Evolutionary conservation across 2,113 vertebrate species (phyloP).

Genomic region (Pelobates fuscus): DNA sequence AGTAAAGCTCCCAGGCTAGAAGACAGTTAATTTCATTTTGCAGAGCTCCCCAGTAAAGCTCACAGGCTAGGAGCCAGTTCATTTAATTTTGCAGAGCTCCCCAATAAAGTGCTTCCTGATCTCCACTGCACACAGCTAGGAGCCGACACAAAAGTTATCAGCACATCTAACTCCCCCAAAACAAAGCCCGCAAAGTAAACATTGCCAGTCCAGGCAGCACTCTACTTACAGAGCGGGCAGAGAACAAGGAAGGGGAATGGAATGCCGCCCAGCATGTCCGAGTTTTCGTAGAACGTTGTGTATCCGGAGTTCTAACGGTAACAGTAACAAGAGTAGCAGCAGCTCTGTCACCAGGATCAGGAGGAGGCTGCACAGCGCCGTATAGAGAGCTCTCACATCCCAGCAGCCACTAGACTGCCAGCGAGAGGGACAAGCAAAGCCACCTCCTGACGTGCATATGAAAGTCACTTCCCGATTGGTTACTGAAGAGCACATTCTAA

Average conservation of each 20-base stretch:
- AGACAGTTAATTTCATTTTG: too few relatives aligned
- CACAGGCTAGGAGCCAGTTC: too few relatives aligned
- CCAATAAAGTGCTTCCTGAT: too few relatives aligned
- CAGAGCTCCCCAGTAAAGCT: too few relatives aligned
- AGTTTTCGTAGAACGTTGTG: too few relatives aligned
- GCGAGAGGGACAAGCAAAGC: background rate
- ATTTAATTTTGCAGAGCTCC: too few relatives aligned
- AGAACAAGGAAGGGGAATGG: background rate
- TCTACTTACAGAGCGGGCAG: background rate
- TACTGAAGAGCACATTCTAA: conserved; percentile 11
- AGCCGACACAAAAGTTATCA: background rate
- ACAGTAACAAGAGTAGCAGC: background rate
- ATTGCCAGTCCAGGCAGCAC: background rate
- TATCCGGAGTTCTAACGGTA: background rate
- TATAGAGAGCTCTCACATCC: background rate
- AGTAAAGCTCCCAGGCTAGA: too few relatives aligned
- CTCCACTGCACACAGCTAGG: too few relatives aligned
- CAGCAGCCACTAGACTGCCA: conserved; percentile 7
- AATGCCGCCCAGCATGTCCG: conserved; percentile 18
- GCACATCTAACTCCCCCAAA: background rate
- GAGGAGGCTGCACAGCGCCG: background rate
- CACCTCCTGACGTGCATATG: conserved; percentile 9
- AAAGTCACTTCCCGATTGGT: conserved; percentile 26
- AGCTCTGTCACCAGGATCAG: too few relatives aligned
- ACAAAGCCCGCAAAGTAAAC: background rate